Evolutionary conservation across 2,113 vertebrate species (phyloP).

Genomic region (Hipposideros armiger): DNA sequence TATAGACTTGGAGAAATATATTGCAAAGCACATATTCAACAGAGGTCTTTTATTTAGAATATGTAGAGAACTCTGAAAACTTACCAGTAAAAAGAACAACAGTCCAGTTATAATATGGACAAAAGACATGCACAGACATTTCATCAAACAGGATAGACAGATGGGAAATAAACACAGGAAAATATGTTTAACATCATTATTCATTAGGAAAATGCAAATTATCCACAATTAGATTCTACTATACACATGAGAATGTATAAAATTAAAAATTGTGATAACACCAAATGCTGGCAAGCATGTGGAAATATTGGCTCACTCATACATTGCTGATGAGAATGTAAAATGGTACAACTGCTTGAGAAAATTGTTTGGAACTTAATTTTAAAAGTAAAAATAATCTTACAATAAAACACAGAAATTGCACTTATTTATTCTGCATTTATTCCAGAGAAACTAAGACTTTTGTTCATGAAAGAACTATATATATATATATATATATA

Average conservation of each 20-base stretch:
- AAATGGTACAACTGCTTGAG: neutral
- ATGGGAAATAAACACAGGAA: neutral
- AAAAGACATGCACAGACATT: neutral
- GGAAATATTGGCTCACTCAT: neutral
- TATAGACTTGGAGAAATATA: neutral
- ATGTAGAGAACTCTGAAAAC: neutral
- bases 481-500: neutral
- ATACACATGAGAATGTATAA: neutral
- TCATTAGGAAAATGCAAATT: neutral
- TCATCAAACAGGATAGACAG: neutral
- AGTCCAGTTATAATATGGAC: neutral
- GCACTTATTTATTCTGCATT: neutral
- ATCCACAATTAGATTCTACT: neutral
- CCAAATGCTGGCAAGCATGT: neutral
- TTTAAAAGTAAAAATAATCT: neutral
- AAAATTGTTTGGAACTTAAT: neutral
- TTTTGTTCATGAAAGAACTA: neutral
- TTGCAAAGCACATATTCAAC: neutral
- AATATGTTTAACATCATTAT: neutral
- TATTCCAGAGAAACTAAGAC: neutral
- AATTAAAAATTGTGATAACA: neutral
- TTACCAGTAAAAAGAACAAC: neutral
- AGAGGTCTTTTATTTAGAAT: neutral
- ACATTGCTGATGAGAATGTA: neutral
- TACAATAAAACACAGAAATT: neutral